phyloP scores from a whole-genome alignment of 2,888 invertebrate genomes.

The Eupithecia dodoneata region DNA sequence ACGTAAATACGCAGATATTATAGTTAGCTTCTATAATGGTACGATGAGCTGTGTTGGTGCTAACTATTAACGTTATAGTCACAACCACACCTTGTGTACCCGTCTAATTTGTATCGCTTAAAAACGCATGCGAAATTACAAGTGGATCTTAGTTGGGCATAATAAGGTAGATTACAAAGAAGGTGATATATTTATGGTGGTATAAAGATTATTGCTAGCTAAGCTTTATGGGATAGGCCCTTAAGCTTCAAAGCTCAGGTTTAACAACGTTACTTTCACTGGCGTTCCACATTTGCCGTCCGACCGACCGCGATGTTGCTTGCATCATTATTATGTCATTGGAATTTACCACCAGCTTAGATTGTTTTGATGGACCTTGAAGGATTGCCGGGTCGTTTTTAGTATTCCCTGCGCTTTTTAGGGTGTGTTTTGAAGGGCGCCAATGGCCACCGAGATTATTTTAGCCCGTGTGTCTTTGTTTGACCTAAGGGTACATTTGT shows the following conservation, averaged over 20 bases:
- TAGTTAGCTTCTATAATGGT: no score
- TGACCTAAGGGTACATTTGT: not conserved
- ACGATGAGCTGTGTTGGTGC: no score
- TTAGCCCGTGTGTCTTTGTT: not conserved
- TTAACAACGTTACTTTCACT: constrained; percentile 72
- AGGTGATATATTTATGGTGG: not conserved
- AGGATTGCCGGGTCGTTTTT: constrained; percentile 54
- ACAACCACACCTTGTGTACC: no score
- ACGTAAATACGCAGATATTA: no score
- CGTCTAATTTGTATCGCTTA: not conserved
- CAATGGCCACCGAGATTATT: not conserved
- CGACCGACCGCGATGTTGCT: constrained; percentile 56
- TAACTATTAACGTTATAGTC: no score
- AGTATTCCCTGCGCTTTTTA: not conserved
- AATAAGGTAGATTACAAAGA: not conserved
- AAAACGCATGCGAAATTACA: not conserved
- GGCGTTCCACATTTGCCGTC: constrained; percentile 67
- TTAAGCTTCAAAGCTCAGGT: constrained; percentile 27
- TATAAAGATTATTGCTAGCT: not conserved
- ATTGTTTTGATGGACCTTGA: constrained; percentile 53
- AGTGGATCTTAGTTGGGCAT: not conserved
- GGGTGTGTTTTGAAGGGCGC: not conserved
- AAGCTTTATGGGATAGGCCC: constrained; percentile 5
- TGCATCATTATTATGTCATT: constrained; percentile 78
- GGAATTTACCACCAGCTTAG: constrained; percentile 60